These are phyloP conservation scores for Latrodectus geometricus DNA, from an alignment of 1,140 invertebrate genomes.

Conservation along the genomic window DNA sequence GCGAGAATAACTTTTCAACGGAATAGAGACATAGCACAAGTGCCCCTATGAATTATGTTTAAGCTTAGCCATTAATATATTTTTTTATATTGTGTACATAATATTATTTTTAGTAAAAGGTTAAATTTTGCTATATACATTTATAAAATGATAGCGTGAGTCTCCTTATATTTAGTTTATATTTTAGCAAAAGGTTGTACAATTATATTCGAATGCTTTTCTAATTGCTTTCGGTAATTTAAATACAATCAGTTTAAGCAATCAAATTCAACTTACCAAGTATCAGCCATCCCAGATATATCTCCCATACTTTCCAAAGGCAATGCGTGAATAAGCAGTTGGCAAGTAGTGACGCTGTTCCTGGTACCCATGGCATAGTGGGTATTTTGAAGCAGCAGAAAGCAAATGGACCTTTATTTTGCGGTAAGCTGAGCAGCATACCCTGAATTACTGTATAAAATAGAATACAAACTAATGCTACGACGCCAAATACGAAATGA, in stretches of 20 bases:
- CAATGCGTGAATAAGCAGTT: slow-evolving; percentile 11
- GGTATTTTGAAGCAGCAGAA: slow-evolving; percentile 9
- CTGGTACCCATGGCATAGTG: slow-evolving; percentile 37
- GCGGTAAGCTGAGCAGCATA: slow-evolving; percentile 23
- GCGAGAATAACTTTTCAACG: too few species aligned
- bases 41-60: too few species aligned
- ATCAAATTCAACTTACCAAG: slow-evolving; percentile 28
- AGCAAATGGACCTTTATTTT: slow-evolving; percentile 8
- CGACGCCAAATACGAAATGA: neutral
- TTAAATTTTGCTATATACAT: too few species aligned
- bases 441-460: slow-evolving; percentile 15
- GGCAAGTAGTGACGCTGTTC: slow-evolving; percentile 11
- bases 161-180: too few species aligned
- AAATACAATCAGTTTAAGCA: neutral
- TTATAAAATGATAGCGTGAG: too few species aligned
- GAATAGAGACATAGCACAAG: too few species aligned
- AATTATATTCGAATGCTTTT: too few species aligned
- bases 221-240: too few species aligned
- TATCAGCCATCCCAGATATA: slow-evolving; percentile 19
- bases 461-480: slow-evolving; percentile 2
- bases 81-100: too few species aligned
- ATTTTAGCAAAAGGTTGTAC: too few species aligned
- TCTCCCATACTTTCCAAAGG: slow-evolving; percentile 18
- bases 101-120: too few species aligned
- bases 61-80: too few species aligned